Base-by-base conservation (phyloP, 35 echinoderm and acorn worm genomes). In the Hemicentrotus pulcherrimus region DNA sequence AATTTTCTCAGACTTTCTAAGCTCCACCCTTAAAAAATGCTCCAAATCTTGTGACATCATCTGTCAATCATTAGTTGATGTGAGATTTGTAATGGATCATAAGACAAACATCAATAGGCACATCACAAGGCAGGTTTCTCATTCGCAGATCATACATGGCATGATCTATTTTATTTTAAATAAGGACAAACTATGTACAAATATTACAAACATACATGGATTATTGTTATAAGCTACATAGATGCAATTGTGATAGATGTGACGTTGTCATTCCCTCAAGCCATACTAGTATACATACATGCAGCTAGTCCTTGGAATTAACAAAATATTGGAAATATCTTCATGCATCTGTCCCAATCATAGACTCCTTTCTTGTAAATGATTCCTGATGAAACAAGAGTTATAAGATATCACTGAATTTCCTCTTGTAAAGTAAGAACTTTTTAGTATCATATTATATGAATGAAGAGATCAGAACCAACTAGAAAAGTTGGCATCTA, bases 151-250 rank as follows among this genome's bases (percentile, higher is more conserved):
- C 35, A 41, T 41, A 78, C 22, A n/a, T 7, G 65, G 65, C 65
- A 78, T 78, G 65, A 78, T 78, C 65, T 78, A 4, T 78, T 78
- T 78, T n/a, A 78, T 78, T 78, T 78, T 78, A 78, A 78, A 78
- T 78, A 22, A 78, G 4, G 28, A 28, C 65, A 78, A 78, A 78
- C 65, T 78, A 78, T 78, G 65, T 78, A 78, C 65, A 78, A 28
- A 15, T 55, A 55, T 78, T 78, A 78, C 65, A 78, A 78, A 78
- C 22, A 78, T 78, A 78, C 61, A 71, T 71, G 24, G 15, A 55
- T 55, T 11, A 13, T 14, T 55, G 10, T 55, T 1, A 71, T 24
- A 78, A 78, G 19, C 65, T 78, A 28, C 28, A 78, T 18, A 78
- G 7, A 78, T 78, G 19, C 19, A 78, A 78, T 4, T 78, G 16